phyloP scores from a whole-genome alignment of 53 echinoderm and acorn worm genomes.

The Holothuria leucospilota region DNA sequence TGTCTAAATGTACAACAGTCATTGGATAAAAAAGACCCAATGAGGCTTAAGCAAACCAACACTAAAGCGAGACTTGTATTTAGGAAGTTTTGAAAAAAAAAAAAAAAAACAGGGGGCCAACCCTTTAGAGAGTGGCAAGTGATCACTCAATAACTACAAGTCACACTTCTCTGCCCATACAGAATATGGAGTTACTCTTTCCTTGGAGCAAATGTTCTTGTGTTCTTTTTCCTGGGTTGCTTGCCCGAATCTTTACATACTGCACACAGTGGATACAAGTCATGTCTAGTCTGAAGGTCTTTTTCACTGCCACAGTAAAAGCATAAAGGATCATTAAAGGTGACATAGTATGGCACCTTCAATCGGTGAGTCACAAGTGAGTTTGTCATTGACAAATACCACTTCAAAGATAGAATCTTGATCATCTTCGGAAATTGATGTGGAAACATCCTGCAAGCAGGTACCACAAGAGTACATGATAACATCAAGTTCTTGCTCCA shows the following conservation, averaged over 20 bases:
- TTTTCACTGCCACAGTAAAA: constrained; percentile 62
- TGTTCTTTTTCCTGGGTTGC: constrained; percentile 52
- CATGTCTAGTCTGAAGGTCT: constrained; percentile 19
- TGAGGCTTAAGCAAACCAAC: no score
- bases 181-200: background rate
- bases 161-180: no score
- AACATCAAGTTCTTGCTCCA: constrained; percentile 45
- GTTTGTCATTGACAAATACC: constrained; percentile 57
- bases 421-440: constrained; percentile 31
- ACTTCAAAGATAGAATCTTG: constrained; percentile 41
- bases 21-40: no score
- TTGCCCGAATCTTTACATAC: constrained; percentile 41
- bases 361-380: constrained; percentile 48
- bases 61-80: no score
- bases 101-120: no score
- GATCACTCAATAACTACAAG: no score
- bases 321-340: constrained; percentile 57
- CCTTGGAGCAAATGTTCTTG: constrained; percentile 52
- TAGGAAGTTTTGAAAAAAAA: no score
- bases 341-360: constrained; percentile 51
- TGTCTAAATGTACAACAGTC: no score
- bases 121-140: no score
- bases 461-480: constrained; percentile 51
- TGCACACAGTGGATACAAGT: constrained; percentile 41
- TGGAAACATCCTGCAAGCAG: constrained; percentile 42